Evolutionary conservation across 2,113 vertebrate genomes (phyloP).

Genomic region (Spizaetus ornatus): DNA sequence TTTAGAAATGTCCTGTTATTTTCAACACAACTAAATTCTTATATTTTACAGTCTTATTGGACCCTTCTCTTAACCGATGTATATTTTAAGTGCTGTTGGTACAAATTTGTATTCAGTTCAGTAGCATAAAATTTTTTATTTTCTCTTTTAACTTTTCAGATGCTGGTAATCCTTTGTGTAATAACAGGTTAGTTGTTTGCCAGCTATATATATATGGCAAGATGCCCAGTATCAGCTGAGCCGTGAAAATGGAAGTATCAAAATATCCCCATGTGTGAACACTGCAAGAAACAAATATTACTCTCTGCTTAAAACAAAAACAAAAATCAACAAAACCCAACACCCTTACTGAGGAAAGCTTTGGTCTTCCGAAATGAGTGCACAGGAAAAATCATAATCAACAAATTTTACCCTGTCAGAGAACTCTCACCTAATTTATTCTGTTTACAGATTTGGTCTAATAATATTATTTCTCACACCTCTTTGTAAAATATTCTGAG

Average conservation of each 20-base stretch:
- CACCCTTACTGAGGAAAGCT: neutral
- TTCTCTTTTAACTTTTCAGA: neutral
- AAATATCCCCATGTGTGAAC: neutral
- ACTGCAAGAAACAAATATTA: neutral
- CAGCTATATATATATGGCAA: neutral
- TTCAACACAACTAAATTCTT: neutral
- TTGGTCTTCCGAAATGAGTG: neutral
- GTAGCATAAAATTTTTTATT: neutral
- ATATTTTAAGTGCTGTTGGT: neutral
- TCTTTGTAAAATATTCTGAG: neutral
- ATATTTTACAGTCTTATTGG: neutral
- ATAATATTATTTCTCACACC: neutral
- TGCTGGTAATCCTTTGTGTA: neutral
- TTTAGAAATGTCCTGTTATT: neutral
- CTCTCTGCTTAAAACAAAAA: neutral
- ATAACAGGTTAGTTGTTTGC: slow-evolving; percentile 3
- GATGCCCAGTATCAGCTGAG: neutral
- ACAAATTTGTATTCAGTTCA: neutral
- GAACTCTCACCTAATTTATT: neutral
- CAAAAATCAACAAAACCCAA: neutral
- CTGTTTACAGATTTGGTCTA: neutral
- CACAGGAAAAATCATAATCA: neutral
- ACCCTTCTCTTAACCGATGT: neutral
- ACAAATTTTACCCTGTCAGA: neutral
- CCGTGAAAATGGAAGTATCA: slow-evolving; percentile 13